Percentiles rank a stretch among this genome's conserved stretches.
phyloP scores from a whole-genome alignment of 2,888 invertebrate genomes.

The Tipula vernalis region DNA sequence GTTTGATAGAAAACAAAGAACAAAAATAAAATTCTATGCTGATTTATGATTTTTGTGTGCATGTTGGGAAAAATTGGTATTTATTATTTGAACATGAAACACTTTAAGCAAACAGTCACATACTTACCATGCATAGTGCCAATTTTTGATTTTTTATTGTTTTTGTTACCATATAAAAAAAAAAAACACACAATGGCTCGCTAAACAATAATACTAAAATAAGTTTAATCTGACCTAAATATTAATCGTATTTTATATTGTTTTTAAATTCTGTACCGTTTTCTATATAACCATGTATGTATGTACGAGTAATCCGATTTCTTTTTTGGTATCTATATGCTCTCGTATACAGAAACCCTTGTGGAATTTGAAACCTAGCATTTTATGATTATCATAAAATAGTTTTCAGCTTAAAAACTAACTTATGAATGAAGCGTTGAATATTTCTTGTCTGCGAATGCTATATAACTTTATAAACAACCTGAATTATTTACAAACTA shows the following conservation, averaged over 20 bases:
- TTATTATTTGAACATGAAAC: slow-evolving; percentile 4
- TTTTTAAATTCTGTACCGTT: not conserved
- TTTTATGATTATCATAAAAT: not conserved
- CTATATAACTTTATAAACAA: not conserved
- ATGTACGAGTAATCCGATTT: not conserved
- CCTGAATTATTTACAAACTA: not conserved
- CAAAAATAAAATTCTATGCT: not conserved
- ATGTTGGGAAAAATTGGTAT: not conserved
- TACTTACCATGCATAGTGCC: not conserved
- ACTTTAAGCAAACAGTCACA: not conserved
- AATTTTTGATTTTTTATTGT: not conserved
- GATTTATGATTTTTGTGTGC: not conserved
- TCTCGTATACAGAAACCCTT: not conserved
- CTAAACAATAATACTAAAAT: not conserved
- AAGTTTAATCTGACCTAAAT: not conserved
- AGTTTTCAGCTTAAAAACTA: not conserved
- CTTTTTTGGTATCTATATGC: not conserved
- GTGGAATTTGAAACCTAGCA: not conserved
- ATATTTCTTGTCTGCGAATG: not conserved
- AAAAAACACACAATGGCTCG: not conserved
- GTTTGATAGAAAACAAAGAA: not conserved
- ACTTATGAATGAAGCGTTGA: not conserved
- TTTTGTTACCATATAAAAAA: not conserved
- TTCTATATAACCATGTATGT: not conserved
- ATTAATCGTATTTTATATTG: not conserved